These are phyloP conservation scores for Flabesymbios commensalis DNA, from an alignment of 2,888 invertebrate genomes.

Conservation along the genomic window DNA sequence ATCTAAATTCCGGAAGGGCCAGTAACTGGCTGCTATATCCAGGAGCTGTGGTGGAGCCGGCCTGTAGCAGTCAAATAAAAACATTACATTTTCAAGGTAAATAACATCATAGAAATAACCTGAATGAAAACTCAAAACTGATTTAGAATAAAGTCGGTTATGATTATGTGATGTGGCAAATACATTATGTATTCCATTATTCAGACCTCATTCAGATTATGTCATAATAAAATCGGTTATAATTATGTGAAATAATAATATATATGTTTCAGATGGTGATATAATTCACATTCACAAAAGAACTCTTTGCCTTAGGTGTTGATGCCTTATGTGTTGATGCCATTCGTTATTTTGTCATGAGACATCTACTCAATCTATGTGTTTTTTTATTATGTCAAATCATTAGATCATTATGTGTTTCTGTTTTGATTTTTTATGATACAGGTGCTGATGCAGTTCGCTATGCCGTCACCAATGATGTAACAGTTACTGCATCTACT, in stretches of 20 bases:
- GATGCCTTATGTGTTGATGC: too few species aligned
- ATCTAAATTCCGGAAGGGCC: slow-evolving; percentile 39
- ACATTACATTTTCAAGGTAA: slow-evolving; percentile 56
- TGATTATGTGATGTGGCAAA: too few species aligned
- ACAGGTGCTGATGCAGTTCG: slow-evolving; percentile 23
- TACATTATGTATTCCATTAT: too few species aligned
- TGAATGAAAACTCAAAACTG: slow-evolving; percentile 5
- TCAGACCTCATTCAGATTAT: too few species aligned
- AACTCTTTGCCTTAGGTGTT: too few species aligned
- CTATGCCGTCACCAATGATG: slow-evolving; percentile 61
- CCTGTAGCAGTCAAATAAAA: slow-evolving; percentile 47
- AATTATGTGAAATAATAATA: too few species aligned
- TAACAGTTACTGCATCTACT: slow-evolving; percentile 50
- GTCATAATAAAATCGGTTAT: too few species aligned
- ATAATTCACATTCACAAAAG: too few species aligned
- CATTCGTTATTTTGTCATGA: too few species aligned
- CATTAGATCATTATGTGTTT: neutral
- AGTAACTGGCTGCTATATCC: slow-evolving; percentile 58
- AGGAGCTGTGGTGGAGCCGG: slow-evolving; percentile 53
- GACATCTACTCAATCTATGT: too few species aligned
- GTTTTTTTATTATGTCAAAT: neutral
- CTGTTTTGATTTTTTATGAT: too few species aligned
- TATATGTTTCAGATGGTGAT: neutral
- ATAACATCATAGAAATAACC: neutral
- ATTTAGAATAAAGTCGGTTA: neutral